phyloP scores from a whole-genome alignment of 2,797 vertebrate genomes.

The Muscicapa striata region DNA sequence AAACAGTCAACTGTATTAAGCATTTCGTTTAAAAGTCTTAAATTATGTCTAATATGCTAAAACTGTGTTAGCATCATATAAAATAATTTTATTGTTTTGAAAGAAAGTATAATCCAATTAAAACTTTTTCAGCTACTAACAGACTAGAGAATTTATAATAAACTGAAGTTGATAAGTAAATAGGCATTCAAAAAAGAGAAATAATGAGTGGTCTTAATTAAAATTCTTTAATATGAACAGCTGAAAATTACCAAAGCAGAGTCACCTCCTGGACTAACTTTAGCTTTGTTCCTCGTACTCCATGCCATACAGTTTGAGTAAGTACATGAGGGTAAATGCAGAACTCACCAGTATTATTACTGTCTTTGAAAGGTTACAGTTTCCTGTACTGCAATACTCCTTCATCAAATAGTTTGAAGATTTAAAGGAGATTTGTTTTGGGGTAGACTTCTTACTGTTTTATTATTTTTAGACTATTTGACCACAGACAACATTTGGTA shows the following conservation, averaged over 20 bases:
- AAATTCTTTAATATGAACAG: not conserved
- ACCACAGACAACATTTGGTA: not conserved
- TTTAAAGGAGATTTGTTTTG: not conserved
- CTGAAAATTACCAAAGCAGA: slow-evolving; percentile 4
- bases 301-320: not conserved
- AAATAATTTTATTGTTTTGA: not conserved
- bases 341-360: not conserved
- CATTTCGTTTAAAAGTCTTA: not conserved
- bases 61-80: not conserved
- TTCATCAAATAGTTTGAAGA: not conserved
- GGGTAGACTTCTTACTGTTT: not conserved
- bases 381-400: not conserved
- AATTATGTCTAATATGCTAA: not conserved
- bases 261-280: not conserved
- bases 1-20: not conserved
- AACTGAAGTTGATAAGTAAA: not conserved
- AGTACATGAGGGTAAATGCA: not conserved
- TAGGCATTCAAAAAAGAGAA: not conserved
- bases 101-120: not conserved
- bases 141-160: not conserved
- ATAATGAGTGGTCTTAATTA: not conserved
- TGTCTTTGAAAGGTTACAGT: not conserved
- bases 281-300: not conserved
- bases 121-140: not conserved
- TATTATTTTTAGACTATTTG: not conserved